Evolutionary conservation across 2,113 vertebrate species (phyloP), one percentile per base, ranked within the genome.

Genomic region (Coryphaenoides rupestris): DNA sequence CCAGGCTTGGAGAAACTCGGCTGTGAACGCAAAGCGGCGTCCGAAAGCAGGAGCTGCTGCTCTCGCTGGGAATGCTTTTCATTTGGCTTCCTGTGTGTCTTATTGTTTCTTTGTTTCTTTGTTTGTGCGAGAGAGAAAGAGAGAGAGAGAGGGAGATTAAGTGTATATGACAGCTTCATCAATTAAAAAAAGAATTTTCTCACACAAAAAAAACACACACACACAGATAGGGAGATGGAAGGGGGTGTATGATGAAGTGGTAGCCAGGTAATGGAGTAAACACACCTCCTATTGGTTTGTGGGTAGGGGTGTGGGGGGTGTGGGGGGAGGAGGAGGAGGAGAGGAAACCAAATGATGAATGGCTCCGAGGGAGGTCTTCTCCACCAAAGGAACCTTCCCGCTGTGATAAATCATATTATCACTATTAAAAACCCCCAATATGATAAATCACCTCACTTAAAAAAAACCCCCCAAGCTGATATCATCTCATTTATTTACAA

Each of bases 321-420:
- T n/a, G n/a, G n/a, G 19, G 49, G 72, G 76, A 77, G 68, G 78
- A 55, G 24, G 24, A 3, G 24, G 24, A 26, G 24, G 81, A 71
- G 62, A 68, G 67, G 76, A 79, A 78, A 86, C n/a, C 79, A 69
- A 75, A 83, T 89, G 89, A 92, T 92, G 82, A 88, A 92, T 88
- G 76, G 74, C 79, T 74, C 69, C 75, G 68, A 76, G 71, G 81
- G 80, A 84, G 86, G 85, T 87, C 83, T 79, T 81, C 84, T 69
- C 80, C 84, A 75, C 72, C 61, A 58, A 74, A 65, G 75, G 76
- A 79, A 83, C 73, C 74, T 68, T 81, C 76, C 40, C 33, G 13
- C 33, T 40, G 79, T 68, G 77, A 91, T 92, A 90, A 88, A 90
- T 92, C 90, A 90, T 78, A 79, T 89, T 89, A 89, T 89, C 83